phyloP scores from a whole-genome alignment of 2,797 vertebrate species.

The Coccyzus lansbergi region DNA sequence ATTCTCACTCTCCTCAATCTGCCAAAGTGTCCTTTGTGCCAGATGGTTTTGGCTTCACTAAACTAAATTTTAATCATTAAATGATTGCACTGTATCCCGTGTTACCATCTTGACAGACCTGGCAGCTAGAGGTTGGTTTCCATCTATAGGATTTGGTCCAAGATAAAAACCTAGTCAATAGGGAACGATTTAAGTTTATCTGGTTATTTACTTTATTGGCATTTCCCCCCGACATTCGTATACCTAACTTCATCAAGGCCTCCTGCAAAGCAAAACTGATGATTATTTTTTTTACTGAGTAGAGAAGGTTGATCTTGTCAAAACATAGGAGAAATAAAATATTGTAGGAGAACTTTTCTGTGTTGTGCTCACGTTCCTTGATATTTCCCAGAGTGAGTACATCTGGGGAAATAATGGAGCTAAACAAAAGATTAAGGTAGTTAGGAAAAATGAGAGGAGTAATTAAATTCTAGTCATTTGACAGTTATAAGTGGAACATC shows the following conservation, averaged over 20 bases:
- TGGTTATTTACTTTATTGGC: background rate
- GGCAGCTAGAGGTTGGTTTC: background rate
- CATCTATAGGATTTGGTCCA: background rate
- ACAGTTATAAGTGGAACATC: slow-evolving; percentile 13
- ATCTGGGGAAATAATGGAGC: slow-evolving; percentile 15
- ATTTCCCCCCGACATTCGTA: background rate
- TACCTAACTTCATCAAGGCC: background rate
- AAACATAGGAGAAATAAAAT: background rate
- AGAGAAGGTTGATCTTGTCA: background rate
- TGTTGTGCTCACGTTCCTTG: background rate
- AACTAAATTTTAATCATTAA: slow-evolving; percentile 56
- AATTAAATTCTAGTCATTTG: slow-evolving; percentile 57
- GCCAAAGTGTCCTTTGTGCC: slow-evolving; percentile 51
- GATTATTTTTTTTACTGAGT: background rate
- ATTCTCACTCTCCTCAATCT: slow-evolving; percentile 39
- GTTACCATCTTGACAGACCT: background rate
- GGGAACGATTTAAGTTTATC: background rate
- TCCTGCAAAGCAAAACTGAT: background rate
- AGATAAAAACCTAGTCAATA: background rate
- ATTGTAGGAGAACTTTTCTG: background rate
- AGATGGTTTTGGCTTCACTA: slow-evolving; percentile 57
- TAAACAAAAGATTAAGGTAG: slow-evolving; percentile 45
- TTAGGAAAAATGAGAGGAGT: slow-evolving; percentile 32
- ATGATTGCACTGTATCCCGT: background rate
- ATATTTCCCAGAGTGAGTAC: background rate